Conservation (phyloP, 2,797 vertebrate species). For the Gephyroberyx darwinii region DNA sequence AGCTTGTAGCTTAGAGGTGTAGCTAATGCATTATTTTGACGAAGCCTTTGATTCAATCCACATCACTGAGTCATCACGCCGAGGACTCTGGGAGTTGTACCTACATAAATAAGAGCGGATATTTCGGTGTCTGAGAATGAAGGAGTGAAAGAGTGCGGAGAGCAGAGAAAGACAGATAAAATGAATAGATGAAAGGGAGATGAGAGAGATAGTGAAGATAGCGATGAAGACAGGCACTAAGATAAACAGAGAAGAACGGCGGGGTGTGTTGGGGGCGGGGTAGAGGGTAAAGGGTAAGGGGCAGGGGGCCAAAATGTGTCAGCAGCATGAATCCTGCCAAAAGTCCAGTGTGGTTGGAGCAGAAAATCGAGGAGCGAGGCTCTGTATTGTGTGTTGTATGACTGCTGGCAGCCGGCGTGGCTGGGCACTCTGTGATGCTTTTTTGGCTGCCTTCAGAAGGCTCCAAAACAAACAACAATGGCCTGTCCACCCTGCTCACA, state of each 20-base stretch:
- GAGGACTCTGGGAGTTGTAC: constrained; percentile 27
- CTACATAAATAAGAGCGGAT: constrained; percentile 36
- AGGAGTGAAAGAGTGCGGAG: constrained; percentile 3
- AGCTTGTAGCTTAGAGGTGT: constrained; percentile 17
- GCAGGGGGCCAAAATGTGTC: constrained; percentile 18
- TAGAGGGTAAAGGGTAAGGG: not conserved
- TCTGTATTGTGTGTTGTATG: constrained; percentile 38
- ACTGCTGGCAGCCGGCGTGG: constrained; percentile 62
- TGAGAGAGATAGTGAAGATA: not conserved
- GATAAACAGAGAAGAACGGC: constrained; percentile 22
- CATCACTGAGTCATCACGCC: constrained; percentile 39
- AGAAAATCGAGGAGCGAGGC: constrained; percentile 29
- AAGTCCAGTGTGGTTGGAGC: constrained; percentile 59
- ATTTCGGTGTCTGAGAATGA: constrained; percentile 27
- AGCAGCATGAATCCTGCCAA: constrained; percentile 32
- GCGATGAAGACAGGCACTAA: not conserved
- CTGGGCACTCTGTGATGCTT: constrained; percentile 45
- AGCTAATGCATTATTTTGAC: constrained; percentile 28
- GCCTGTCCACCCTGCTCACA: constrained; percentile 42
- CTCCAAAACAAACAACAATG: constrained; percentile 74
- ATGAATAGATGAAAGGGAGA: not conserved
- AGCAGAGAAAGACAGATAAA: not conserved
- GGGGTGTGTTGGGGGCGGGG: not conserved
- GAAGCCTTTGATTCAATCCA: constrained; percentile 34
- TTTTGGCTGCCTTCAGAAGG: constrained; percentile 64